A percentile compares a stretch with the other conserved stretches of the same genome.
These are phyloP conservation scores for Morpho achilles DNA, from an alignment of 2,888 invertebrate genomes.

Conservation along the genomic window DNA sequence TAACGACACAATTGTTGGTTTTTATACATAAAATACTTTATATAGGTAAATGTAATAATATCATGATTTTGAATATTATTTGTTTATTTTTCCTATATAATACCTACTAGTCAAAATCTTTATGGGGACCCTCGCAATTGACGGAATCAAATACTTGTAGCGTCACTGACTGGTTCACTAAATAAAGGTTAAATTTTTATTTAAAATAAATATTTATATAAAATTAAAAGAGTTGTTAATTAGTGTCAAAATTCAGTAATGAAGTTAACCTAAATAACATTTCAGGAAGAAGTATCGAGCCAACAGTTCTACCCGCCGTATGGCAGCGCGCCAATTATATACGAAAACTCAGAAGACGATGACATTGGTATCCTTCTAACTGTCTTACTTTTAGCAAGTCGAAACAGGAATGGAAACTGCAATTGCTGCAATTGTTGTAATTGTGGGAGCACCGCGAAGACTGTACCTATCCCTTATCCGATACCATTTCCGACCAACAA, in stretches of 20 bases:
- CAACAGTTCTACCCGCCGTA: conserved; percentile 31
- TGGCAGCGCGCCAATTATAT: conserved; percentile 37
- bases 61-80: no score
- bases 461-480: conserved; percentile 51
- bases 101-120: no score
- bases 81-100: no score
- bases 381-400: conserved; percentile 45
- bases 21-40: no score
- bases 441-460: conserved; percentile 34
- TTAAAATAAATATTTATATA: no score
- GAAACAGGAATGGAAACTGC: conserved; percentile 36
- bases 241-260: conserved; percentile 5
- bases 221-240: no score
- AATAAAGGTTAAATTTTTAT: no score
- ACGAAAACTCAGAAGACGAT: conserved; percentile 40
- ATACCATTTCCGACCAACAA: conserved; percentile 51
- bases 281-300: conserved; percentile 35
- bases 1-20: no score
- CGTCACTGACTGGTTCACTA: no score
- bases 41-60: no score
- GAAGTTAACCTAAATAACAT: conserved; percentile 16
- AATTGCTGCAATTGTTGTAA: conserved; percentile 38
- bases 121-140: no score
- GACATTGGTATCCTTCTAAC: conserved; percentile 52
- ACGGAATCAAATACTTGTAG: no score